Conservation (phyloP, 2,797 vertebrate genomes). For the Epinephelus malabaricus region DNA sequence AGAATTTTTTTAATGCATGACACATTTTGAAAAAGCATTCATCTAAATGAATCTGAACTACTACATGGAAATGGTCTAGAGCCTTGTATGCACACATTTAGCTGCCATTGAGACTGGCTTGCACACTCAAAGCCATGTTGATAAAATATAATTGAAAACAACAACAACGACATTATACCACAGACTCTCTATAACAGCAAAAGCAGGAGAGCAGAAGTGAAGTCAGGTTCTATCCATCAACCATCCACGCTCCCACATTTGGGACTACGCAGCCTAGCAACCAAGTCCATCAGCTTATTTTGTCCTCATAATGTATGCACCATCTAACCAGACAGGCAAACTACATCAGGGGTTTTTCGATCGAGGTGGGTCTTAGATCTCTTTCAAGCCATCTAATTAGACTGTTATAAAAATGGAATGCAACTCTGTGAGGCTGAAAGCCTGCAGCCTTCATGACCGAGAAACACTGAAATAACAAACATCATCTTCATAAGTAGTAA, state of each 20-base stretch:
- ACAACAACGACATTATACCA: neutral
- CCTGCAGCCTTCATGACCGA: neutral
- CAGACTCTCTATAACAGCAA: conserved; percentile 17
- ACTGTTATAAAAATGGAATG: neutral
- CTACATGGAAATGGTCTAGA: neutral
- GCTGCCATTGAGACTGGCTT: neutral
- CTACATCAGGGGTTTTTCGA: conserved; percentile 4
- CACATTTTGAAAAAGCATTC: neutral
- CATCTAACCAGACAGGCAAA: conserved; percentile 12
- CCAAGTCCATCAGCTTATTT: conserved; percentile 48
- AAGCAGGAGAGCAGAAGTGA: conserved; percentile 21
- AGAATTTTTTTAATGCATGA: neutral
- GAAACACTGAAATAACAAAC: neutral
- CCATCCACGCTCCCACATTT: conserved; percentile 37
- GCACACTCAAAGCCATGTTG: neutral
- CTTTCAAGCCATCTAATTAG: neutral
- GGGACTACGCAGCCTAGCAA: conserved; percentile 61
- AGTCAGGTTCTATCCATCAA: conserved; percentile 44
- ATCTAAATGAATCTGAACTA: neutral
- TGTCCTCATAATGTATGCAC: conserved; percentile 45
- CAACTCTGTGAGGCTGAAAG: neutral
- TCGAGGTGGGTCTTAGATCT: neutral
- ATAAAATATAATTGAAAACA: neutral
- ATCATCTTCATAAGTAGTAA: neutral
- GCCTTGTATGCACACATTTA: neutral